Evolutionary conservation across 92 coral and sea anemone genomes (phyloP), one percentile per base, ranked within the genome.

Genomic region (Parazoanthus swiftii): DNA sequence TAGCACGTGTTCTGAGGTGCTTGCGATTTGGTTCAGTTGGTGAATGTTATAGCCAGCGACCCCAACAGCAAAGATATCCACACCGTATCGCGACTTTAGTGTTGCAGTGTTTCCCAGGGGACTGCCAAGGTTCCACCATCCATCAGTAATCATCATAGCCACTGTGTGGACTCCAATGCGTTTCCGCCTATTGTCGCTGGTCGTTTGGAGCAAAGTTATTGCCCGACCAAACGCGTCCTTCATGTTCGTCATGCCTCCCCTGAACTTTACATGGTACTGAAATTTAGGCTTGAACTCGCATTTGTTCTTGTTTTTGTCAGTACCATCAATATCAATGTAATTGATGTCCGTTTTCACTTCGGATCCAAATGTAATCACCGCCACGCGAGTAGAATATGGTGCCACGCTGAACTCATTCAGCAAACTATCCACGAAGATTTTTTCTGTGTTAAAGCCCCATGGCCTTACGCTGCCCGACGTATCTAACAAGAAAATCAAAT

Each of bases 371-470:
- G 99, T 97, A 33, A 97, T 87, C 37, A 97, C 95, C 3, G 89
- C 94, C 25, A 94, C 93, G 38, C 99, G 95, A 15, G 99, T 97
- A 11, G 99, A 93, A 76, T 95, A 93, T 14, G 94, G 94, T 15
- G 98, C 98, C 15, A 97, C 88, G 76, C 98, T 97, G 81, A 97
- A 92, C 90, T 97, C 96, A 79, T 95, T 95, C 21, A 97, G 91
- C 36, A 97, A 90, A 54, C 91, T 97, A 1, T 92, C 92, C 54
- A 97, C 98, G 68, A 97, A 97, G 20, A 90, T 89, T 89, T 95
- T 97, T 77, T 97, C 99, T 5, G 95, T 63, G 0, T 36, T 15
- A 50, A 94, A 97, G 65, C 98, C 98, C 66, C 91, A 94, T 73
- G 74, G 63, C 58, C 94, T 75, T 11, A 97, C 99, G 89, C 99